Base-by-base conservation (phyloP, 2,797 vertebrate genomes). In the Rhynchonycteris naso region DNA sequence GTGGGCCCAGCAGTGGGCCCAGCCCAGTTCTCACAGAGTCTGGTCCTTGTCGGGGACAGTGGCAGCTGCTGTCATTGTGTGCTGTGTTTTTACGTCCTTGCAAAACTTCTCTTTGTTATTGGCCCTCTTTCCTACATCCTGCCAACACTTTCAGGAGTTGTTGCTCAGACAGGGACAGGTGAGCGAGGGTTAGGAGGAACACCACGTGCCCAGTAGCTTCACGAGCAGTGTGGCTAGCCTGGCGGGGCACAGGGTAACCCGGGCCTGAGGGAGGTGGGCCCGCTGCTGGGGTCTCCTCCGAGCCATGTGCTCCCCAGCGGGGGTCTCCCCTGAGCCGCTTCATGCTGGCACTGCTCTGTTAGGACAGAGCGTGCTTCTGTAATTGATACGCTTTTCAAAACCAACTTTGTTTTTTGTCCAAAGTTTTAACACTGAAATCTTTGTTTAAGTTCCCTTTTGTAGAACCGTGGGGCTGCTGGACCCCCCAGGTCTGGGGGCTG, bases 371-470 rank as follows among this genome's bases (percentile, higher is more conserved):
- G 7, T 1, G 14, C 10, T 61, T 33, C 2, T 15, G 28, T 18
- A 12, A 15, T 35, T 26, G 22, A 43, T 12, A 38, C 5, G 12
- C 18, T 22, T 56, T 1, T 8, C 50, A n/a, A 15, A 30, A 59
- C 38, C 4, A 5, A 0, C 1, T 61, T 22, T 71, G 19, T 26
- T 28, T 28, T 68, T 7, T 21, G 19, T 52, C 5, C 9, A 8
- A 21, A 54, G 5, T 33, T 52, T 47, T 89, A 59, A 93, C 11
- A 4, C 5, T 30, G 28, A 7, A n/a, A 0, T 2, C 6, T 88
- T 7, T 96, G 63, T 90, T 84, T 14, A 81, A 99, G 99, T 97
- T 35, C 98, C 98, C 0, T 98, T 99, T 94, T 99, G 99, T 90
- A 95, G 97, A 79, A 88, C 97, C 5, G 92, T 97, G 35, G 98